Percentiles rank a stretch among this genome's conserved stretches.
Conservation (phyloP, 37 sponge, comb jelly and placozoan genomes). For the Petrosia ficiformis region DNA sequence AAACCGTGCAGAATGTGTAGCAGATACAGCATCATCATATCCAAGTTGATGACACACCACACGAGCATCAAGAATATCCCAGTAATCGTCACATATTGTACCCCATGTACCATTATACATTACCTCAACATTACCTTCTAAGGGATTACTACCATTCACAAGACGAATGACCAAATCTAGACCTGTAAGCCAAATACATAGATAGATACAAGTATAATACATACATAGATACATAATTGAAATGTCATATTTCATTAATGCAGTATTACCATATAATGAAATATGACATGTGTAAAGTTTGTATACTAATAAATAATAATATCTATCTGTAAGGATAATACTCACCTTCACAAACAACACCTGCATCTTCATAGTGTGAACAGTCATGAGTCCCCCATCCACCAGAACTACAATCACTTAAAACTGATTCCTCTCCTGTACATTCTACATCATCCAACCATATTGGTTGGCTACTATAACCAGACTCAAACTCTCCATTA, state of each 20-base stretch:
- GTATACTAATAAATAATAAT: too few species aligned
- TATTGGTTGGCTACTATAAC: slow-evolving; percentile 11
- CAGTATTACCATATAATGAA: too few species aligned
- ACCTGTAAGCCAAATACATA: too few species aligned
- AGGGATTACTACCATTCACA: slow-evolving; percentile 7
- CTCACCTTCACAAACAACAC: slow-evolving; percentile 45
- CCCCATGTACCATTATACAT: slow-evolving; percentile 28
- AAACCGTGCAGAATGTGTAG: slow-evolving; percentile 31
- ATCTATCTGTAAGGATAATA: too few species aligned
- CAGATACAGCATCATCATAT: slow-evolving; percentile 22
- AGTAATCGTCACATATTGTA: slow-evolving; percentile 42
- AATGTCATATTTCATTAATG: too few species aligned
- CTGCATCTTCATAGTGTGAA: slow-evolving; percentile 36
- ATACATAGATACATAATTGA: too few species aligned
- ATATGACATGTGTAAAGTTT: too few species aligned
- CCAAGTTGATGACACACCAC: slow-evolving; percentile 65
- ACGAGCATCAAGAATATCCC: slow-evolving; percentile 35
- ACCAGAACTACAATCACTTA: slow-evolving; percentile 12
- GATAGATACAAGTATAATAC: too few species aligned
- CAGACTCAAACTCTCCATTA: slow-evolving; percentile 34
- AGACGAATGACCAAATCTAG: slow-evolving; percentile 1
- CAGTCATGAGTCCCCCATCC: slow-evolving; percentile 29
- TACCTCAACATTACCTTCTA: slow-evolving; percentile 9
- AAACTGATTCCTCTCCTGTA: slow-evolving; percentile 18
- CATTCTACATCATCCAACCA: slow-evolving; percentile 40